phyloP scores from a whole-genome alignment of 2,797 vertebrate species.

The Acanthurus tractus region DNA sequence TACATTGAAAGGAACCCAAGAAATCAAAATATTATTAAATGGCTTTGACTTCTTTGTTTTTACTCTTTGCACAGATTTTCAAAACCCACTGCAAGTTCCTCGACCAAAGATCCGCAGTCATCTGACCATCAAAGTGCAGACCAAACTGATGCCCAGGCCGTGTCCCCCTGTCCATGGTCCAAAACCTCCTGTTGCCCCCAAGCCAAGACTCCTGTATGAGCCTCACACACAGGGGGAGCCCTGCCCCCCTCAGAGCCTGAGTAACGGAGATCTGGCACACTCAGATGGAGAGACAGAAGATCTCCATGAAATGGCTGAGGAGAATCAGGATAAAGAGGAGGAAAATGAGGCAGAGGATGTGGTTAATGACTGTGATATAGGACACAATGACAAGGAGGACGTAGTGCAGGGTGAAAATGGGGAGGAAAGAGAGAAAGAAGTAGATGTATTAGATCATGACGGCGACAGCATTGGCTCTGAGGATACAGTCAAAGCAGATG shows the following conservation, averaged over 20 bases:
- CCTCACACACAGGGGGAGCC: conserved; percentile 76
- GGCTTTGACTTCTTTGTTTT: conserved; percentile 15
- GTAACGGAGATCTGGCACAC: conserved; percentile 88
- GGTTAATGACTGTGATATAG: conserved; percentile 11
- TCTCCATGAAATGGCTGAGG: conserved; percentile 61
- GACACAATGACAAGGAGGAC: conserved; percentile 45
- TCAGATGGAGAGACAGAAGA: conserved; percentile 79
- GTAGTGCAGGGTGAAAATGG: conserved; percentile 40
- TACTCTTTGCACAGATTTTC: conserved; percentile 85
- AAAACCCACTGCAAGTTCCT: conserved; percentile 90
- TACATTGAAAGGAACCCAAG: not conserved
- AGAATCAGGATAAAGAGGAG: conserved; percentile 67
- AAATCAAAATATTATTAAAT: not conserved
- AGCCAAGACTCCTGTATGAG: conserved; percentile 87
- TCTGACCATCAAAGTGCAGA: conserved; percentile 88
- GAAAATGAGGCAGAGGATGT: conserved; percentile 53
- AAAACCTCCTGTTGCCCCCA: conserved; percentile 94
- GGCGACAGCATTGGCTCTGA: conserved; percentile 68
- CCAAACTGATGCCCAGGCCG: conserved; percentile 88
- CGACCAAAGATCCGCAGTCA: conserved; percentile 89
- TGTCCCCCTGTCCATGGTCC: conserved; percentile 86
- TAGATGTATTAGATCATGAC: conserved; percentile 51
- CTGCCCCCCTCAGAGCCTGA: conserved; percentile 82
- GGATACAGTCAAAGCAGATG: conserved; percentile 73
- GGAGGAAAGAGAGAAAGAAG: conserved; percentile 42